Conservation (phyloP, 2,797 vertebrate species). For the Hydrophis major region DNA sequence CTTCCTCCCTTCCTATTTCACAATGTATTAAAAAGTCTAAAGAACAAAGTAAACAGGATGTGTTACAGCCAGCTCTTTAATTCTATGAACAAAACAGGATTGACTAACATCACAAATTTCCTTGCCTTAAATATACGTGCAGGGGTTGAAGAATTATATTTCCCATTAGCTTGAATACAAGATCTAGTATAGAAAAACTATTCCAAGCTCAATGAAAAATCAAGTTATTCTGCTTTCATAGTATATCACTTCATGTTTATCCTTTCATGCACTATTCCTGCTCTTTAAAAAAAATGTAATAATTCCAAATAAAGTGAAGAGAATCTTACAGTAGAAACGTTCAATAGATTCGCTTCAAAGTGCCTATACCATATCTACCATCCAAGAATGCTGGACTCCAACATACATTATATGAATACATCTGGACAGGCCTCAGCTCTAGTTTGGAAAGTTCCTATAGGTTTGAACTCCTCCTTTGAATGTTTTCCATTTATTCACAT, state of each 20-base stretch:
- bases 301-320: neutral
- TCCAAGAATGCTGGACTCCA: neutral
- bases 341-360: neutral
- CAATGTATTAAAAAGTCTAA: neutral
- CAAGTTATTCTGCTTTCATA: neutral
- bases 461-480: neutral
- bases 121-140: neutral
- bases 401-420: neutral
- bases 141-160: neutral
- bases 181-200: neutral
- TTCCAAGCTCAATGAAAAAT: neutral
- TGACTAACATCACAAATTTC: neutral
- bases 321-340: neutral
- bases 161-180: neutral
- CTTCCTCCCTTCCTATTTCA: neutral
- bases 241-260: neutral
- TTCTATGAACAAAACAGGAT: neutral
- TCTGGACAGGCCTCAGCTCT: neutral
- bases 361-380: neutral
- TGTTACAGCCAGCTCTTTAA: neutral
- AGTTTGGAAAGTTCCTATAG: neutral
- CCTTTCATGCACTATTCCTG: neutral
- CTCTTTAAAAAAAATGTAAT: neutral
- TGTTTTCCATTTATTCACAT: neutral
- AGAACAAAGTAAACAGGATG: conserved; percentile 16